phyloP scores from a whole-genome alignment of 2,797 vertebrate genomes.

The Thamnophis elegans region DNA sequence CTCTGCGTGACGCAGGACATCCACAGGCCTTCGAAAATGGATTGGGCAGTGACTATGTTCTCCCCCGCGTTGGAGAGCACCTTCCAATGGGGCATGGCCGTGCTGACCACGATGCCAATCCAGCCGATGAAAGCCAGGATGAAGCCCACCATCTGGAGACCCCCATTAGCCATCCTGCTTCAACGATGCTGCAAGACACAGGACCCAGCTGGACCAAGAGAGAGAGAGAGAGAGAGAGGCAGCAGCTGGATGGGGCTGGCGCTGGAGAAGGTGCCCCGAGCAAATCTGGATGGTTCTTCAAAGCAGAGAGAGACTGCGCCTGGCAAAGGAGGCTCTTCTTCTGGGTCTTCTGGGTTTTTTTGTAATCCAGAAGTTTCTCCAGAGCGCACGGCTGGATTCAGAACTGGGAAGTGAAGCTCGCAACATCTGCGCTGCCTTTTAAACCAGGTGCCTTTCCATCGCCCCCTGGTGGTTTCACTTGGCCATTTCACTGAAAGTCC shows the following conservation, averaged over 20 bases:
- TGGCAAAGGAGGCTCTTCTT: neutral
- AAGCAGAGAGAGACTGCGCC: neutral
- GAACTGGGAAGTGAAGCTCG: neutral
- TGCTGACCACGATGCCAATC: slow-evolving; percentile 82
- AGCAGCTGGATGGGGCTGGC: neutral
- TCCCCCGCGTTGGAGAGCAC: slow-evolving; percentile 88
- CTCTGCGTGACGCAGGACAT: slow-evolving; percentile 90
- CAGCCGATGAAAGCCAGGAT: slow-evolving; percentile 85
- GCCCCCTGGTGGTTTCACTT: slow-evolving; percentile 47
- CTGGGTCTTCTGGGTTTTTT: neutral
- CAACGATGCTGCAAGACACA: rapidly evolving
- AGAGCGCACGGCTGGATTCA: neutral
- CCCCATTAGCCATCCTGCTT: slow-evolving; percentile 82
- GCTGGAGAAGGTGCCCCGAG: neutral
- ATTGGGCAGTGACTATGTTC: slow-evolving; percentile 92
- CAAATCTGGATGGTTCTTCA: neutral
- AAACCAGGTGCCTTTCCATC: slow-evolving; percentile 11
- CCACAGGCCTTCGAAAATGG: slow-evolving; percentile 92
- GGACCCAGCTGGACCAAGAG: neutral
- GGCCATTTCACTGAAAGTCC: neutral
- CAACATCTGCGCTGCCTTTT: slow-evolving; percentile 30
- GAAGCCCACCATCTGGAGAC: slow-evolving; percentile 88
- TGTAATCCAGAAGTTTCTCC: slow-evolving; percentile 10
- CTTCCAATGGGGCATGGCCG: slow-evolving; percentile 92
- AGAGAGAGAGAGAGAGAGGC: neutral